phyloP scores from a whole-genome alignment of 2,113 vertebrate species.

The Probosciger aterrimus region DNA sequence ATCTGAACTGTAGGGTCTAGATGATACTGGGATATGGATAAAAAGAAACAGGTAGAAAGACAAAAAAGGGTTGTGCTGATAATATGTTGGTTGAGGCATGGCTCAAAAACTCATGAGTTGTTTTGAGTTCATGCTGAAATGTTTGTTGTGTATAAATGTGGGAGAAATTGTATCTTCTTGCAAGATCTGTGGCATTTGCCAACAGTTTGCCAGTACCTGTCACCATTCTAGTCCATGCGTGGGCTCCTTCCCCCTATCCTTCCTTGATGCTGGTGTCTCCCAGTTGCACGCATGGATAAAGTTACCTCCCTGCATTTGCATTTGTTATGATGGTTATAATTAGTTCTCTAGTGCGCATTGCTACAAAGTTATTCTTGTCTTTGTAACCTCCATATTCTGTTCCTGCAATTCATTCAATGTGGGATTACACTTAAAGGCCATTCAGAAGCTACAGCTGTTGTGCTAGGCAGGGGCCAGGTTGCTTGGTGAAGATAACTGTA shows the following conservation, averaged over 20 bases:
- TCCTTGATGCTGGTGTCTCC: background rate
- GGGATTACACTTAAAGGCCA: background rate
- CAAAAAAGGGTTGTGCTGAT: background rate
- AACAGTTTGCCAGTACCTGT: background rate
- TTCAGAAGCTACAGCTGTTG: background rate
- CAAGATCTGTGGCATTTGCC: background rate
- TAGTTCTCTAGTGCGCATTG: background rate
- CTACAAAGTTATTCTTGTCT: background rate
- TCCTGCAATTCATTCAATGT: background rate
- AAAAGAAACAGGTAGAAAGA: background rate
- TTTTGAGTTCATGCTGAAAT: background rate
- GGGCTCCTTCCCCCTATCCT: accelerated
- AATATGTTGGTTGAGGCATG: background rate
- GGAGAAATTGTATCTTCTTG: background rate
- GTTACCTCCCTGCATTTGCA: background rate
- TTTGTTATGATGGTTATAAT: background rate
- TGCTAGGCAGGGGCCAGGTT: background rate
- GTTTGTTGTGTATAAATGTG: accelerated
- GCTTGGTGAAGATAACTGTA: background rate
- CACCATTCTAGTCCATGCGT: background rate
- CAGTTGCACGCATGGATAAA: background rate
- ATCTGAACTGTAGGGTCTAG: background rate
- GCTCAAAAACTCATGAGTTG: background rate
- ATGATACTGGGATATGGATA: background rate
- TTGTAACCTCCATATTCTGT: background rate